These are phyloP conservation scores for Piezodorus guildinii DNA, from an alignment of 1,140 invertebrate species.

Conservation along the genomic window DNA sequence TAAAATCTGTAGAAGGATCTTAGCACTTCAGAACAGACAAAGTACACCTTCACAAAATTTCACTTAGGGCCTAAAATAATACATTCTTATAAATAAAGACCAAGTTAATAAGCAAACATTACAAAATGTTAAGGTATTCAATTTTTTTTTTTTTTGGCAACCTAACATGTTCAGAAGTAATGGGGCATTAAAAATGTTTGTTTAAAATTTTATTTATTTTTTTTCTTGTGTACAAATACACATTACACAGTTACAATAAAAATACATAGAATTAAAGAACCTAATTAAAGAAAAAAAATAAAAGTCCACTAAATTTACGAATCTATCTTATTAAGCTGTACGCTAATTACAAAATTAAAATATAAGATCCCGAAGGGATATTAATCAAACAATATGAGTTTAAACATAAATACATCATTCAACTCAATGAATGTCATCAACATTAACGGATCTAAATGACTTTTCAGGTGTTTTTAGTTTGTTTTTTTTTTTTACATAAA, in stretches of 20 bases:
- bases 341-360: constrained; percentile 4
- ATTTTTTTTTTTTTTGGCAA: too few relatives aligned
- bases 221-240: neutral
- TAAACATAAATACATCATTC: neutral
- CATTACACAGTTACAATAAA: constrained; percentile 10
- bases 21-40: too few relatives aligned
- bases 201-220: too few relatives aligned
- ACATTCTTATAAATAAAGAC: too few relatives aligned
- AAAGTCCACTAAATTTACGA: constrained; percentile 1
- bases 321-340: neutral
- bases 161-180: too few relatives aligned
- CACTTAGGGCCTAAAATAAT: too few relatives aligned
- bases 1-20: too few relatives aligned
- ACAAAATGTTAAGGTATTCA: too few relatives aligned
- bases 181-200: too few relatives aligned
- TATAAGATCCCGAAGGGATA: neutral
- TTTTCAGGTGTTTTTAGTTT: too few relatives aligned
- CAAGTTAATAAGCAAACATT: too few relatives aligned
- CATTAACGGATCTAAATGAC: neutral
- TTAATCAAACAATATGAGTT: neutral
- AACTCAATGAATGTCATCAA: neutral
- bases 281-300: constrained; percentile 12
- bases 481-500: neutral
- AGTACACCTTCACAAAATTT: too few relatives aligned
- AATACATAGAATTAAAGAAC: constrained; percentile 3